Evolutionary conservation across 2,797 vertebrate species (phyloP).

Genomic region (Leuciscus waleckii): DNA sequence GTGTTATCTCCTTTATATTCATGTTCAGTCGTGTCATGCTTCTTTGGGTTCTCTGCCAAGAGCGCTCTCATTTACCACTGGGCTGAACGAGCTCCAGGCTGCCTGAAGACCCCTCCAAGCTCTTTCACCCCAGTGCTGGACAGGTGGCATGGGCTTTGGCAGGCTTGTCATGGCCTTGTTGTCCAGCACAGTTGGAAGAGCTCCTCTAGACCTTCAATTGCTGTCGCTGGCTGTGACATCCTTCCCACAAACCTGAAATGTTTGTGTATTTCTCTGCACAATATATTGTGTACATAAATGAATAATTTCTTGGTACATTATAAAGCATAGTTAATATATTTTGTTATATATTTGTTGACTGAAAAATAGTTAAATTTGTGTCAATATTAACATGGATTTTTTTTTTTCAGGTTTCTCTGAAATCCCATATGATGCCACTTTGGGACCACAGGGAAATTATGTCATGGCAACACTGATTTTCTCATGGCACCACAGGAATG

Average conservation of each 20-base stretch:
- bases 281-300: background rate
- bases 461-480: too few species aligned
- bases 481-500: too few species aligned
- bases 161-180: slow-evolving; percentile 32
- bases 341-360: background rate
- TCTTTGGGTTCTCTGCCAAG: slow-evolving; percentile 52
- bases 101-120: slow-evolving; percentile 50
- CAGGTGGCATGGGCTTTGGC: slow-evolving; percentile 55
- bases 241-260: background rate
- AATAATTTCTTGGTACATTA: background rate
- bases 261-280: background rate
- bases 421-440: background rate
- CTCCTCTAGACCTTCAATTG: slow-evolving; percentile 29
- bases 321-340: background rate
- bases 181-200: slow-evolving; percentile 45
- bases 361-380: background rate
- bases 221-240: slow-evolving; percentile 3
- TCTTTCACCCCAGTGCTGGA: slow-evolving; percentile 49
- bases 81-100: slow-evolving; percentile 46
- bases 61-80: slow-evolving; percentile 40
- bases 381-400: background rate
- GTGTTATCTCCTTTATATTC: slow-evolving; percentile 57
- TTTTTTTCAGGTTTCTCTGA: too few species aligned
- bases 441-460: background rate
- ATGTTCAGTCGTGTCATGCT: slow-evolving; percentile 54